Percentiles rank a stretch among this genome's conserved stretches.
These are phyloP conservation scores for Nothocercus nigrocapillus DNA, from an alignment of 2,113 vertebrate species.

Conservation along the genomic window DNA sequence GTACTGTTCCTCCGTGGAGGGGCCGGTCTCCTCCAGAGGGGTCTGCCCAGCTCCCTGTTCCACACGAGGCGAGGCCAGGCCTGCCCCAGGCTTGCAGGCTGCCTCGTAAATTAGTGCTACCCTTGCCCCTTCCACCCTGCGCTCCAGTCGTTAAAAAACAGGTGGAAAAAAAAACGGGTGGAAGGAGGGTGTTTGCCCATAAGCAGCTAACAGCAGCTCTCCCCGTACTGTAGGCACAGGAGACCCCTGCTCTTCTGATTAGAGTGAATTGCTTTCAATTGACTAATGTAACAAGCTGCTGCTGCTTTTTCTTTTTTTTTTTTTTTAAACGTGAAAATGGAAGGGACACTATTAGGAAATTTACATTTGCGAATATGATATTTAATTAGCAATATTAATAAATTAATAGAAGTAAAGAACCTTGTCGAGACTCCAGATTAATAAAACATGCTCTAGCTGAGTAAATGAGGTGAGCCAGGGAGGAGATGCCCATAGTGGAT, in stretches of 20 bases:
- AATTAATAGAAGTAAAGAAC: slow-evolving; percentile 83
- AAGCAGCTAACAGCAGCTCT: not conserved
- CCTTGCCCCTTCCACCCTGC: not conserved
- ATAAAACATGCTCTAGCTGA: slow-evolving; percentile 78
- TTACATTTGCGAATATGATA: slow-evolving; percentile 86
- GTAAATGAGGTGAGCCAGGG: slow-evolving; percentile 59
- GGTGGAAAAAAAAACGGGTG: not conserved
- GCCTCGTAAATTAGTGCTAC: not conserved
- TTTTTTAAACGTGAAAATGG: slow-evolving; percentile 75
- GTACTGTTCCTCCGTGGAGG: not conserved
- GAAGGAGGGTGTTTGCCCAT: slow-evolving; percentile 38
- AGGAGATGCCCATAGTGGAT: slow-evolving; percentile 17
- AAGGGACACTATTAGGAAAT: slow-evolving; percentile 85
- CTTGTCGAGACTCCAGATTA: slow-evolving; percentile 81
- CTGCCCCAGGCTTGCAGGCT: too few species aligned
- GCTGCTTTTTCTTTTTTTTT: slow-evolving; percentile 23
- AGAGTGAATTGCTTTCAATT: slow-evolving; percentile 74
- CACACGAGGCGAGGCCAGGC: not conserved
- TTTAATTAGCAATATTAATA: slow-evolving; percentile 86
- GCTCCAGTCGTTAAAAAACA: not conserved
- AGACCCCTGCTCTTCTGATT: slow-evolving; percentile 7
- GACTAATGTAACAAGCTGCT: slow-evolving; percentile 69
- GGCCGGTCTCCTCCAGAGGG: not conserved
- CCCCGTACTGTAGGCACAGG: not conserved
- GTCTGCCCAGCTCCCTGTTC: not conserved